Percentiles rank a stretch among this genome's conserved stretches.
Conservation (phyloP, 2,797 vertebrate species). For the Sebastes hubbsi region DNA sequence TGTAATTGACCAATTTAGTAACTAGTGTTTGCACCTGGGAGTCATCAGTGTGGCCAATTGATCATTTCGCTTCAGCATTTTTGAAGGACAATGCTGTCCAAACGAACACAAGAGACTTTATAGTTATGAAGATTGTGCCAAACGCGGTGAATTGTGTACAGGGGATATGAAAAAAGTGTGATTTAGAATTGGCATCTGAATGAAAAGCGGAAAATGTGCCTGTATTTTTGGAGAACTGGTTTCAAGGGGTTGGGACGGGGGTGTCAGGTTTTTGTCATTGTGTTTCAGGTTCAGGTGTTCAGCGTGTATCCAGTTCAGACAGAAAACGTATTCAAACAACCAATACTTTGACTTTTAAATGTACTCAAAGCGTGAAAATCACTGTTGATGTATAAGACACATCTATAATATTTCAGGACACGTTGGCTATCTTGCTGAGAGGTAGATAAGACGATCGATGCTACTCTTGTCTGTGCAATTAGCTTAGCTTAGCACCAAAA, state of each 20-base stretch:
- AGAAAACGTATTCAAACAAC: background rate
- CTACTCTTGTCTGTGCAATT: background rate
- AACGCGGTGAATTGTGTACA: slow-evolving; percentile 35
- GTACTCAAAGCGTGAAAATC: background rate
- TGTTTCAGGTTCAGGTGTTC: slow-evolving; percentile 23
- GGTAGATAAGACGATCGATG: background rate
- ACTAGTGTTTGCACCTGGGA: slow-evolving; percentile 70
- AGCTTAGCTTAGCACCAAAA: background rate
- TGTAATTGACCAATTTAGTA: slow-evolving; percentile 62
- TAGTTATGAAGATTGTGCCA: slow-evolving; percentile 38
- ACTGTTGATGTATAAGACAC: background rate
- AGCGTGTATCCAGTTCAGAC: slow-evolving; percentile 13
- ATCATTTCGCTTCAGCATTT: slow-evolving; percentile 31
- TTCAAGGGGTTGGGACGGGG: slow-evolving; percentile 31
- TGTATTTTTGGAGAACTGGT: slow-evolving; percentile 13
- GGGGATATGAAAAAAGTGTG: background rate
- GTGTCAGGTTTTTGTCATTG: slow-evolving; percentile 33
- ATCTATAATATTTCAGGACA: background rate
- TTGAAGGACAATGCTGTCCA: slow-evolving; percentile 41
- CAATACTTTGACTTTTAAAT: background rate
- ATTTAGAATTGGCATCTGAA: slow-evolving; percentile 29
- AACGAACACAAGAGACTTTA: slow-evolving; percentile 31
- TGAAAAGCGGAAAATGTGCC: slow-evolving; percentile 29
- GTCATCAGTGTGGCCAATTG: slow-evolving; percentile 50
- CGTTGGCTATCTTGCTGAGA: background rate